phyloP scores from a whole-genome alignment of 2,113 vertebrate genomes.

The Rhea americana region DNA sequence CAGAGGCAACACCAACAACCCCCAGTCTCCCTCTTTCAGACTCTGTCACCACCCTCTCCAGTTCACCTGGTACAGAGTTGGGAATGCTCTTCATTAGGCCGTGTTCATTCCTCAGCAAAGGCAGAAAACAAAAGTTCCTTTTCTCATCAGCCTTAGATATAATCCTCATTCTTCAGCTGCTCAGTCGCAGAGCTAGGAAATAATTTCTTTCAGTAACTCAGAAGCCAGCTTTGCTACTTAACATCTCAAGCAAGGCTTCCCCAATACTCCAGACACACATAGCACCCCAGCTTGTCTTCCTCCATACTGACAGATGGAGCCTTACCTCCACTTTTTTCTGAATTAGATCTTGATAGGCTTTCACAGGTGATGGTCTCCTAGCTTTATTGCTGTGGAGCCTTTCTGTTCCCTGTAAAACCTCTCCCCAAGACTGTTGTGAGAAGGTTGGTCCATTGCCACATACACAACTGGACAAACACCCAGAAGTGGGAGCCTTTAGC shows the following conservation, averaged over 20 bases:
- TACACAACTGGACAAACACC: neutral
- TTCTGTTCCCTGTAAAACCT: neutral
- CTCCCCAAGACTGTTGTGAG: neutral
- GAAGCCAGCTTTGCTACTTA: neutral
- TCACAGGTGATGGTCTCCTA: neutral
- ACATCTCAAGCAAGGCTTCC: neutral
- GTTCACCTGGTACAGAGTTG: fast-evolving
- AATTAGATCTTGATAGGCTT: neutral
- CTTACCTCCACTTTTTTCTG: neutral
- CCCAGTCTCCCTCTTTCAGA: neutral
- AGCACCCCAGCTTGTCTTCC: neutral
- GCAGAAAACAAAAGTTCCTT: neutral
- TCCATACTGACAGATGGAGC: neutral
- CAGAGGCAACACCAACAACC: neutral
- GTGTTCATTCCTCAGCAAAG: neutral
- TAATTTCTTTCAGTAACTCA: neutral
- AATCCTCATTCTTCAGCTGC: neutral
- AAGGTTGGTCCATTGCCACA: neutral
- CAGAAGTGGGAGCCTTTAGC: neutral
- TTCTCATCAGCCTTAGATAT: neutral
- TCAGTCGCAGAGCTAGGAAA: neutral
- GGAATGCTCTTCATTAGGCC: neutral
- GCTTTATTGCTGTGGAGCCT: neutral
- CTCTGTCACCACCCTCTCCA: neutral
- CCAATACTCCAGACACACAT: neutral